Evolutionary conservation across 2,797 vertebrate genomes (phyloP).

Genomic region (Lithobates sylvaticus): DNA sequence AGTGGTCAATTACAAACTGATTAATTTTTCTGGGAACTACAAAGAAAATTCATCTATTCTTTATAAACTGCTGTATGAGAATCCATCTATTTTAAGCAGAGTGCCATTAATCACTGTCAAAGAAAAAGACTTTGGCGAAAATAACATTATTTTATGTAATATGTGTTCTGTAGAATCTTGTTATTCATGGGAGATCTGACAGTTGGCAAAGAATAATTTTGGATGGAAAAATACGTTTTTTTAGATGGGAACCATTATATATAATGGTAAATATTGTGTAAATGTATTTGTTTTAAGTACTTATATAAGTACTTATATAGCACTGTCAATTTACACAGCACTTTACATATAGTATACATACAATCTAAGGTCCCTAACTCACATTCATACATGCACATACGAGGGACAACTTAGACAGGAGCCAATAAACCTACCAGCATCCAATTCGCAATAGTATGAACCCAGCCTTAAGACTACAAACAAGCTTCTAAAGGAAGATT

Average conservation of each 20-base stretch:
- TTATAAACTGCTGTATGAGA: slow-evolving; percentile 38
- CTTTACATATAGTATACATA: too few species aligned
- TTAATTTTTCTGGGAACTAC: slow-evolving; percentile 27
- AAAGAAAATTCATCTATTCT: slow-evolving; percentile 42
- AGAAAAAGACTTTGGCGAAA: slow-evolving; percentile 14
- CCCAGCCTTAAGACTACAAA: too few species aligned
- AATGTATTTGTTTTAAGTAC: too few species aligned
- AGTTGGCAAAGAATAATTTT: background rate
- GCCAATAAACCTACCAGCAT: too few species aligned
- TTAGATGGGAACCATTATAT: background rate
- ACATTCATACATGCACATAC: too few species aligned
- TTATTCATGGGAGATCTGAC: background rate
- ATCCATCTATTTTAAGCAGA: slow-evolving; percentile 29
- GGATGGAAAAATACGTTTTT: background rate
- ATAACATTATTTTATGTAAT: slow-evolving; percentile 44
- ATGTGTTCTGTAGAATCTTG: slow-evolving; percentile 1
- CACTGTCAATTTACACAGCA: too few species aligned
- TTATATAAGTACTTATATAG: too few species aligned
- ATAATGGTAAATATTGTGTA: background rate
- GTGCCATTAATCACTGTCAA: slow-evolving; percentile 42
- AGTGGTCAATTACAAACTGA: slow-evolving; percentile 35
- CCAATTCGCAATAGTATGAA: too few species aligned
- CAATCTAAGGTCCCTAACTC: too few species aligned
- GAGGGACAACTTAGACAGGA: too few species aligned
- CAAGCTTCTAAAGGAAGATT: too few species aligned